Evolutionary conservation across 2,888 invertebrate genomes (phyloP), one percentile per base, ranked within the genome.

Genomic region (Macrosoma leucophasiata): DNA sequence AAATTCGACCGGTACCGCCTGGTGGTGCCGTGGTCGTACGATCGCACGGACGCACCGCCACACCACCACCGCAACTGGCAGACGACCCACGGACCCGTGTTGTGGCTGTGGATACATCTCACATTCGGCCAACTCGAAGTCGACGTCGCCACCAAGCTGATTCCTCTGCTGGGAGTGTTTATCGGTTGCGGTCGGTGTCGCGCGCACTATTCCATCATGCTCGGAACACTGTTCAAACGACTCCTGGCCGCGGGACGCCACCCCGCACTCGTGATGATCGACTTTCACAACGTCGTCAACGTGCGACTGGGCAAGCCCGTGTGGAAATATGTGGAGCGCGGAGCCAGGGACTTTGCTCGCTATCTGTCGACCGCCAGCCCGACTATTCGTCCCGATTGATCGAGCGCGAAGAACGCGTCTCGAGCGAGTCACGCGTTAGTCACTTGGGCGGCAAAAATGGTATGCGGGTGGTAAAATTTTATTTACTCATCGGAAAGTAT

Each of bases 141-240:
- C 23, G 23, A 12, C 4, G 12, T 23, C 23, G 23, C 23, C 23
- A 23, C 23, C 23, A 23, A 23, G 23, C 23, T 23, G 11, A 23
- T 23, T 23, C 23, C 23, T 23, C 12, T 12, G 12, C 12, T 23
- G 6, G 23, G 23, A 12, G 23, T 23, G 12, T 23, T 23, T 23
- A 23, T 23, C 11, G 23, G 23, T 23, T 23, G 23, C 23, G 23
- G 23, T 23, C 23, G 23, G 23, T 23, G 23, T 23, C 23, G 23
- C 23, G 23, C 23, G 3, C 23, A 23, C 12, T 23, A 23, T 23
- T 4, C 23, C 23, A 23, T 23, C 12, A 23, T 23, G 23, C 23
- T 23, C 12, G 23, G 23, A 23, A 23, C 23, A 13, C 11, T 23
- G 12, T 23, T 23, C 12, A 5, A 23, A 12, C 12, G 23, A 10